Conservation (phyloP, 2,888 invertebrate species). For the Apamea crenata region DNA sequence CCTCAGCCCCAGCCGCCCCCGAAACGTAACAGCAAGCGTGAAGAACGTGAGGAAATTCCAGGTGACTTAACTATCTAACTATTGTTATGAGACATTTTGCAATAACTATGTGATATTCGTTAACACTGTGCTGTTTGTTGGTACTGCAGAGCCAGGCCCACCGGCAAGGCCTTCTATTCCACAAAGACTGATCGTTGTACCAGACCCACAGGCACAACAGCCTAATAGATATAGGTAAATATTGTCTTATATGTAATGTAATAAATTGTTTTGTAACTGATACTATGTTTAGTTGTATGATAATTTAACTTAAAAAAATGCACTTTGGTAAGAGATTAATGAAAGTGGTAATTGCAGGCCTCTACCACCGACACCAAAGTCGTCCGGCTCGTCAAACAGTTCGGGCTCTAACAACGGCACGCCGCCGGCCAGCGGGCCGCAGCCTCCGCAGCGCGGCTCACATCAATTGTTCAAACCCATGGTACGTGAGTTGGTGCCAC, state of each 20-base stretch:
- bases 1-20: conserved; percentile 91
- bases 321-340: neutral
- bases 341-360: conserved; percentile 89
- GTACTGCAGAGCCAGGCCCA: conserved; percentile 94
- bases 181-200: conserved; percentile 97
- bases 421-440: conserved; percentile 88
- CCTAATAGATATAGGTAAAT: conserved; percentile 91
- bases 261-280: conserved; percentile 17
- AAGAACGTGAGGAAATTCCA: conserved; percentile 91
- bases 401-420: conserved; percentile 90
- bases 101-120: conserved; percentile 59
- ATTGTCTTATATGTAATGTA: conserved; percentile 27
- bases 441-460: conserved; percentile 95
- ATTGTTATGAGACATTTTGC: conserved; percentile 45
- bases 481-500: conserved; percentile 86
- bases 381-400: conserved; percentile 91
- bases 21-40: conserved; percentile 90
- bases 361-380: conserved; percentile 95
- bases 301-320: neutral
- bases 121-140: conserved; percentile 68
- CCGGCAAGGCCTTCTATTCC: conserved; percentile 97
- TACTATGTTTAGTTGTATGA: neutral
- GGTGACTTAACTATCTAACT: conserved; percentile 77
- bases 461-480: conserved; percentile 97
- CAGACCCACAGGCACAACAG: conserved; percentile 95